Conservation (phyloP, 2,113 vertebrate species). For the Ranitomeya imitator region DNA sequence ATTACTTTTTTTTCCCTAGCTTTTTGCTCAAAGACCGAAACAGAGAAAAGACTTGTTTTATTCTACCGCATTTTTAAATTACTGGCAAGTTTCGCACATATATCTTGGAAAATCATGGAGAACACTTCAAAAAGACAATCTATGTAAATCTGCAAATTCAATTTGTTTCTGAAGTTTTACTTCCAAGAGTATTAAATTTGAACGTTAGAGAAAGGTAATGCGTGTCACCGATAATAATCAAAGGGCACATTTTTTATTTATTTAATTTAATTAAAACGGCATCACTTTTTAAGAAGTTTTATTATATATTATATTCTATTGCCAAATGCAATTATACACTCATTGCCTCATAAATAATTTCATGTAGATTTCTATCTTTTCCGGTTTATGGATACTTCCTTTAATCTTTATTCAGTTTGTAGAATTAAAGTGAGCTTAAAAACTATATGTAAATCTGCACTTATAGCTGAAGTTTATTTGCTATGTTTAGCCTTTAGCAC, state of each 20-base stretch:
- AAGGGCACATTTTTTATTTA: background rate
- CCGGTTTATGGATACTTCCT: background rate
- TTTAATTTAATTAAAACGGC: conserved; percentile 1
- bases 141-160: conserved; percentile 25
- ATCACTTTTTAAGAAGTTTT: background rate
- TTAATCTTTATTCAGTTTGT: background rate
- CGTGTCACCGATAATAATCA: background rate
- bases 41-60: conserved; percentile 14
- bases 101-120: conserved; percentile 6
- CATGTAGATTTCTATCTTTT: background rate
- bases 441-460: background rate
- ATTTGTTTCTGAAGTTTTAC: conserved; percentile 37
- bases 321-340: background rate
- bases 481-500: background rate
- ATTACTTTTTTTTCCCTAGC: conserved; percentile 5
- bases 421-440: background rate
- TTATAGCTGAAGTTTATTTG: background rate
- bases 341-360: background rate
- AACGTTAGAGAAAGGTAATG: background rate
- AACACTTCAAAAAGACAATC: conserved; percentile 50
- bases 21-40: conserved; percentile 28
- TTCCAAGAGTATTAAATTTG: conserved; percentile 26
- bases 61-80: conserved; percentile 5
- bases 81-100: background rate
- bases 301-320: background rate